phyloP scores from a whole-genome alignment of 2,888 invertebrate genomes.

The Lepidonotus clava region DNA sequence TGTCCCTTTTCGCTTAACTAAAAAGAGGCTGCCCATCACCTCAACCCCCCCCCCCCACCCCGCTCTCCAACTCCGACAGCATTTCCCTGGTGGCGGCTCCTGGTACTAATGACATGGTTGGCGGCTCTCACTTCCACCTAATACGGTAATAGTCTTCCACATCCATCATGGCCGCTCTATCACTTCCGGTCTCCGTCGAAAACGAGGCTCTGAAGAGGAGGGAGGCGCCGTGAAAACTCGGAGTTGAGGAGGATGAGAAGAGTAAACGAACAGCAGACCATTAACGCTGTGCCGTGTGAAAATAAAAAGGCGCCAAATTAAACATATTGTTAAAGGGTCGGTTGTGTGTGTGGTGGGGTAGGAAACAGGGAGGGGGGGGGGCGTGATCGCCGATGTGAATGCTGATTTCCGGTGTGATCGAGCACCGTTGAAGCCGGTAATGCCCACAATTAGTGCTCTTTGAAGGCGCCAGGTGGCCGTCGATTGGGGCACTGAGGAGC shows the following conservation, averaged over 20 bases:
- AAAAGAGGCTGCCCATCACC: neutral
- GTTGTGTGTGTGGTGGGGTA: neutral
- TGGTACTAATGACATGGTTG: neutral
- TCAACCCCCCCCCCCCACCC: neutral
- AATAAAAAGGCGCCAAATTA: too few relatives aligned
- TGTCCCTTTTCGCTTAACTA: too few relatives aligned
- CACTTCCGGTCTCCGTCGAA: neutral
- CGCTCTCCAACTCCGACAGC: neutral
- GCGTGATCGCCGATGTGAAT: neutral
- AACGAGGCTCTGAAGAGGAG: neutral
- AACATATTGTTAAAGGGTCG: too few relatives aligned
- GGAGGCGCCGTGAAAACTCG: neutral
- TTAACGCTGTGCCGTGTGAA: too few relatives aligned
- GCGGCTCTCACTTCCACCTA: neutral
- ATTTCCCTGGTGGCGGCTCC: neutral
- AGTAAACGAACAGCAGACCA: too few relatives aligned
- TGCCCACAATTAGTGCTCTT: neutral
- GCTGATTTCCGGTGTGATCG: neutral
- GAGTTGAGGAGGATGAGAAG: too few relatives aligned
- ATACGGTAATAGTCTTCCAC: neutral
- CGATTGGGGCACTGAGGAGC: neutral
- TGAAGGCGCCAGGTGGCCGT: neutral
- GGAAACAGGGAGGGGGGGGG: neutral
- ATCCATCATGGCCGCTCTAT: neutral
- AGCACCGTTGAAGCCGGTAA: neutral